phyloP scores from a whole-genome alignment of 1,140 invertebrate species.

The Dreissena polymorpha region DNA sequence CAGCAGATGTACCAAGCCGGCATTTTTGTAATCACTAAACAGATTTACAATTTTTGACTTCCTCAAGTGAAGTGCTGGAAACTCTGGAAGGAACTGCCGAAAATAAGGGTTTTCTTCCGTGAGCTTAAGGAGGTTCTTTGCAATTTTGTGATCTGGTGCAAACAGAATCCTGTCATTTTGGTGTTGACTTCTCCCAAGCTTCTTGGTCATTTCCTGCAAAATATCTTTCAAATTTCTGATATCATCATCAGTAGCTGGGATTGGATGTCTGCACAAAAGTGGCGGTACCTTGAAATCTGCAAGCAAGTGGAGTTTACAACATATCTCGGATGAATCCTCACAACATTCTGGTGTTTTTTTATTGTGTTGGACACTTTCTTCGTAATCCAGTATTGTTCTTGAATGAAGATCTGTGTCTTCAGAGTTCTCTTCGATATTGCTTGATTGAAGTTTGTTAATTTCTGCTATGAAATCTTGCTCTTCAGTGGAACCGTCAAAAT shows the following conservation, averaged over 20 bases:
- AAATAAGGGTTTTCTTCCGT: slow-evolving; percentile 4
- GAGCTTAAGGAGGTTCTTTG: slow-evolving; percentile 18
- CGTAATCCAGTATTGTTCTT: background rate
- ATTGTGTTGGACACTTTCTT: too few relatives aligned
- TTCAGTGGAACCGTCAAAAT: background rate
- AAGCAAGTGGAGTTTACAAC: background rate
- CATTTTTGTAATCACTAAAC: slow-evolving; percentile 29
- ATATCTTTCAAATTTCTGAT: slow-evolving; percentile 27
- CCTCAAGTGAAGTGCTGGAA: slow-evolving; percentile 31
- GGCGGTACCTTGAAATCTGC: background rate
- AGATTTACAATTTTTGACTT: slow-evolving; percentile 42
- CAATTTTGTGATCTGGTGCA: slow-evolving; percentile 45
- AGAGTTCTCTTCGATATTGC: background rate
- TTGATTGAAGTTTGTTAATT: too few relatives aligned
- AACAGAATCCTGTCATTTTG: slow-evolving; percentile 21
- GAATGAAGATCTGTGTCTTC: too few relatives aligned
- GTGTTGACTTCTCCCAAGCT: background rate
- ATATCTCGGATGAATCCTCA: too few relatives aligned
- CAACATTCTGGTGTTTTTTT: too few relatives aligned
- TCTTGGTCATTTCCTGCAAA: slow-evolving; percentile 1
- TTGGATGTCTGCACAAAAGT: slow-evolving; percentile 13
- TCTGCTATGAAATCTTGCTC: background rate
- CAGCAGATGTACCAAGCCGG: background rate
- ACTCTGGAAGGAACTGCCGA: slow-evolving; percentile 43
- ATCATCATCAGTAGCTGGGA: slow-evolving; percentile 41